phyloP scores from a whole-genome alignment of 2,113 vertebrate species.

The Onychostoma macrolepis region DNA sequence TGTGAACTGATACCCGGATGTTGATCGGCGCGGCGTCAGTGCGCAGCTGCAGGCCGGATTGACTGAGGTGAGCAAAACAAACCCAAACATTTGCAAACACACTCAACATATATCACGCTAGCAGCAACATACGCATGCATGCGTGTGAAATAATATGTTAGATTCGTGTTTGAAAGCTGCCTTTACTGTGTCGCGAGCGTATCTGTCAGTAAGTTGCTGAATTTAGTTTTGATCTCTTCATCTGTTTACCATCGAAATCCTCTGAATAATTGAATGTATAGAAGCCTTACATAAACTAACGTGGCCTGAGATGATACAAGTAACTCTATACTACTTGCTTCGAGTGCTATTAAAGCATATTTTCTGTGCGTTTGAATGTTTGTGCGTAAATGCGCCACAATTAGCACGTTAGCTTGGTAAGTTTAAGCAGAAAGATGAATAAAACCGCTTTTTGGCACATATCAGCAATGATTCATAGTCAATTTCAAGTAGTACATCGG shows the following conservation, averaged over 20 bases:
- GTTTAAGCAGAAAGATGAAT: background rate
- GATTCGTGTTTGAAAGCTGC: background rate
- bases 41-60: constrained; percentile 22
- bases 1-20: background rate
- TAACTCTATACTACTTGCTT: background rate
- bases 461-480: background rate
- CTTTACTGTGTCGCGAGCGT: background rate
- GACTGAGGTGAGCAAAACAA: constrained; percentile 28
- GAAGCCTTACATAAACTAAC: background rate
- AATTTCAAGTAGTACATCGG: background rate
- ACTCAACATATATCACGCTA: background rate
- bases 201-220: background rate
- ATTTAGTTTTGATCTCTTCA: background rate
- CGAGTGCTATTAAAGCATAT: background rate
- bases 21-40: background rate
- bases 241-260: background rate
- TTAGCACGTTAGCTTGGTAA: constrained; percentile 19
- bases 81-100: constrained; percentile 9
- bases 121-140: background rate
- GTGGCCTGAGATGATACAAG: background rate
- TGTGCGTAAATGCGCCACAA: background rate
- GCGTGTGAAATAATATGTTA: background rate
- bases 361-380: background rate
- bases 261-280: background rate
- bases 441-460: background rate